Percentiles rank a stretch among this genome's conserved stretches.
These are phyloP conservation scores for Tympanoctomys barrerae DNA, from an alignment of 2,797 vertebrate genomes.

Conservation along the genomic window DNA sequence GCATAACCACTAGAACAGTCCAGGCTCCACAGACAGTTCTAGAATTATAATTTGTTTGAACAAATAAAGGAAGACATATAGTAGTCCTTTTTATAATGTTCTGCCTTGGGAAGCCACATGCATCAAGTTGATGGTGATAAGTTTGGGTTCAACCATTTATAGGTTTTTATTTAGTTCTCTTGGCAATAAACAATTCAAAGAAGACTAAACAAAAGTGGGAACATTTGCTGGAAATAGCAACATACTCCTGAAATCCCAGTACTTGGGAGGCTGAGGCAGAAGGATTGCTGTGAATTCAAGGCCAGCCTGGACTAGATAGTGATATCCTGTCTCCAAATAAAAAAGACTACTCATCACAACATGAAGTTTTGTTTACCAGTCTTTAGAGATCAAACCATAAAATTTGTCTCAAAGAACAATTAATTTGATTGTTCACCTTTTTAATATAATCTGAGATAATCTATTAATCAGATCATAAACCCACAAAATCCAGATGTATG, in stretches of 20 bases:
- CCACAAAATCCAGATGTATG: neutral
- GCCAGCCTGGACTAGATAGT: neutral
- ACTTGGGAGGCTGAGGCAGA: neutral
- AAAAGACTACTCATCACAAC: neutral
- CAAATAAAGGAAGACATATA: slow-evolving; percentile 20
- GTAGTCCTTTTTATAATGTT: neutral
- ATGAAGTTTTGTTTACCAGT: neutral
- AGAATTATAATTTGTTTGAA: neutral
- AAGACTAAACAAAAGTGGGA: neutral
- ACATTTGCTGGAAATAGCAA: neutral
- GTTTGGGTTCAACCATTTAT: neutral
- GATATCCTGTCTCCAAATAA: neutral
- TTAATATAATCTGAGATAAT: slow-evolving; percentile 41
- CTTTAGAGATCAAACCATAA: slow-evolving; percentile 35
- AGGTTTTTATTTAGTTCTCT: slow-evolving; percentile 22
- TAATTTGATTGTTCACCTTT: slow-evolving; percentile 44
- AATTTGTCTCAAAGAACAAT: slow-evolving; percentile 37
- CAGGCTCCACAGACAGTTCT: neutral
- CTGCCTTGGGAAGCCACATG: neutral
- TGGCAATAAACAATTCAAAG: slow-evolving; percentile 44
- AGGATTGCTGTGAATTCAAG: neutral
- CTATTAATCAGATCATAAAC: slow-evolving; percentile 31
- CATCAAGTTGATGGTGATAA: neutral
- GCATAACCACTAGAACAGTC: neutral
- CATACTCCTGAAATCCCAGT: neutral